phyloP scores from a whole-genome alignment of 2,888 invertebrate species.

The Diarsia rubi region DNA sequence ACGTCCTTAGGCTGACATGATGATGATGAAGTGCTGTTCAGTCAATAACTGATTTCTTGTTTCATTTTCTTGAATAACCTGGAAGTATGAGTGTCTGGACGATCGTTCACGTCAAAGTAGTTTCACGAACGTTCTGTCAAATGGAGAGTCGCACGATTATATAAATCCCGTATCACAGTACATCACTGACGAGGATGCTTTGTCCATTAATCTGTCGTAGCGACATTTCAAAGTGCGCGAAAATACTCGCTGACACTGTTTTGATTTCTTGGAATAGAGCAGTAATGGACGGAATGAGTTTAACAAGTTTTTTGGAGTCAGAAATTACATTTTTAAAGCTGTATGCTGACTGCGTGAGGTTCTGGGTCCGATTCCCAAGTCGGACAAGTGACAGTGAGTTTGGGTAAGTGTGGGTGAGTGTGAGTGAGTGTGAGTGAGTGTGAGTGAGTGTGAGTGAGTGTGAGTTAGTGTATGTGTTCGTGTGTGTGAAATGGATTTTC shows the following conservation, averaged over 20 bases:
- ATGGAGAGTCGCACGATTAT: constrained; percentile 5
- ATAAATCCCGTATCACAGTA: constrained; percentile 1
- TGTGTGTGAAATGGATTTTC: no score
- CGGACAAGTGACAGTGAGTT: no score
- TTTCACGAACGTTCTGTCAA: background rate
- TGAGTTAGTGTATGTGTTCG: no score
- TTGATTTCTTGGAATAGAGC: background rate
- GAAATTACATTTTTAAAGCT: background rate
- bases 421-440: no score
- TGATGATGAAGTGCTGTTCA: no score
- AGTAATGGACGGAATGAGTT: background rate
- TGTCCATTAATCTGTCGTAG: constrained; percentile 22
- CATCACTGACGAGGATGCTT: background rate
- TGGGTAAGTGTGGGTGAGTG: no score
- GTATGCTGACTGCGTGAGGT: no score
- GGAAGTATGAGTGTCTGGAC: background rate
- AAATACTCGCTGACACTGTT: constrained; percentile 18
- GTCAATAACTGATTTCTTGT: background rate
- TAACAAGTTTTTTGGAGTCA: background rate
- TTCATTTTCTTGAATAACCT: background rate
- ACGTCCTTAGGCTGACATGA: no score
- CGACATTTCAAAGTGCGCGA: constrained; percentile 25
- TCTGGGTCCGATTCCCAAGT: no score
- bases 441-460: no score
- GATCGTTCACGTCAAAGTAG: background rate